Evolutionary conservation across 2,888 invertebrate species (phyloP).

Genomic region (Phragmatobia fuliginosa): DNA sequence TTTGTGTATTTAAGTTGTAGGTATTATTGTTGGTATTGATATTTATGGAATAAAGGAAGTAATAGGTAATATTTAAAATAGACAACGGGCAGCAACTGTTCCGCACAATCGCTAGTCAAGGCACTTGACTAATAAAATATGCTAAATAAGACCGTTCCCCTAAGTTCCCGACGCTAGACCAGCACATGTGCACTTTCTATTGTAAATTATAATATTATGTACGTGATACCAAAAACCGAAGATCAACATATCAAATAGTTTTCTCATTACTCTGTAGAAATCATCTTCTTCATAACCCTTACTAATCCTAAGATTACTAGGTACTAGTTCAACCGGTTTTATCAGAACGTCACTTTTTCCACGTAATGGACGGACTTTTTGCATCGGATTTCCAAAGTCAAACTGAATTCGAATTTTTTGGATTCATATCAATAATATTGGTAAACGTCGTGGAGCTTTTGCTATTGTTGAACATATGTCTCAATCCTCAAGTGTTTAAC

Average conservation of each 20-base stretch:
- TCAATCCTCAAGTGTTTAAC: too few relatives aligned
- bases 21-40: neutral
- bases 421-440: neutral
- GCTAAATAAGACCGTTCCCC: constrained; percentile 35
- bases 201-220: neutral
- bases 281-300: neutral
- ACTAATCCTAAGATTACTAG: too few relatives aligned
- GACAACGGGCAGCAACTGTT: constrained; percentile 29
- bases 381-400: too few relatives aligned
- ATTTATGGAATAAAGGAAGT: neutral
- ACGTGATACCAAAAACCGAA: neutral
- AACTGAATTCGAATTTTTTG: too few relatives aligned
- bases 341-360: too few relatives aligned
- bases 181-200: constrained; percentile 26
- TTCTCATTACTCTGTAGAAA: neutral
- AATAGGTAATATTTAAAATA: constrained; percentile 16
- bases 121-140: constrained; percentile 34
- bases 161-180: constrained; percentile 26
- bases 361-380: too few relatives aligned
- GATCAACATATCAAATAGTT: neutral
- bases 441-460: neutral
- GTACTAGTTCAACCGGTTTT: too few relatives aligned
- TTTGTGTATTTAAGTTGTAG: neutral
- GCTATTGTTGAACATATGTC: too few relatives aligned
- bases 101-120: constrained; percentile 25